Conservation (phyloP, 2,113 vertebrate genomes). For the Etia nguti region DNA sequence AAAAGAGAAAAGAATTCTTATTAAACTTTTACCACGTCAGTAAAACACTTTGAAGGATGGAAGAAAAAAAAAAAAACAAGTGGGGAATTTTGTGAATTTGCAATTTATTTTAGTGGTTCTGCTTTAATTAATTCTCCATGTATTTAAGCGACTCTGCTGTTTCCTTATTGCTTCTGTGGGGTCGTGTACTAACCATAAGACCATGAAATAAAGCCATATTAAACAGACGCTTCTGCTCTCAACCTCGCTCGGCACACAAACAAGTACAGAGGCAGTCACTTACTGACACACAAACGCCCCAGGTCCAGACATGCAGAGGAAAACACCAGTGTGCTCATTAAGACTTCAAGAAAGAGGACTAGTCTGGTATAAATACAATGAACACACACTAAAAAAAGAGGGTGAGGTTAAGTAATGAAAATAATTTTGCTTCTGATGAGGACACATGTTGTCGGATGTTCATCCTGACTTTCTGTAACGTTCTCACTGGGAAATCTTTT, state of each 20-base stretch:
- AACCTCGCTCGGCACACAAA: background rate
- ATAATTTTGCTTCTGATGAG: background rate
- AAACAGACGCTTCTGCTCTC: background rate
- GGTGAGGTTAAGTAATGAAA: background rate
- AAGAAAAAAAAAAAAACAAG: background rate
- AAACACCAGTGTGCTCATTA: conserved; percentile 23
- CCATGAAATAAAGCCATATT: conserved; percentile 8
- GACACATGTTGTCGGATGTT: background rate
- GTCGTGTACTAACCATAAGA: background rate
- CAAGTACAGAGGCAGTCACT: background rate
- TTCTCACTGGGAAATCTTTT: background rate
- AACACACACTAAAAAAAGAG: background rate
- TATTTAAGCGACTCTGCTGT: background rate
- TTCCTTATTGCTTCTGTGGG: background rate
- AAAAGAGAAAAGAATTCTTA: background rate
- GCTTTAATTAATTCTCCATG: background rate
- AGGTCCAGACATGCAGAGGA: conserved; percentile 3
- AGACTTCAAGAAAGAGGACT: background rate
- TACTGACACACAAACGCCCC: background rate
- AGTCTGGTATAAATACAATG: background rate
- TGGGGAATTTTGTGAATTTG: background rate
- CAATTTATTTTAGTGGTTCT: background rate
- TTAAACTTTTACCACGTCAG: background rate
- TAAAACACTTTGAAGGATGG: conserved; percentile 11
- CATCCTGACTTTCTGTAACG: background rate